A percentile compares a stretch with the other conserved stretches of the same genome.
phyloP scores from a whole-genome alignment of 2,797 vertebrate genomes.

The Bradypus variegatus region DNA sequence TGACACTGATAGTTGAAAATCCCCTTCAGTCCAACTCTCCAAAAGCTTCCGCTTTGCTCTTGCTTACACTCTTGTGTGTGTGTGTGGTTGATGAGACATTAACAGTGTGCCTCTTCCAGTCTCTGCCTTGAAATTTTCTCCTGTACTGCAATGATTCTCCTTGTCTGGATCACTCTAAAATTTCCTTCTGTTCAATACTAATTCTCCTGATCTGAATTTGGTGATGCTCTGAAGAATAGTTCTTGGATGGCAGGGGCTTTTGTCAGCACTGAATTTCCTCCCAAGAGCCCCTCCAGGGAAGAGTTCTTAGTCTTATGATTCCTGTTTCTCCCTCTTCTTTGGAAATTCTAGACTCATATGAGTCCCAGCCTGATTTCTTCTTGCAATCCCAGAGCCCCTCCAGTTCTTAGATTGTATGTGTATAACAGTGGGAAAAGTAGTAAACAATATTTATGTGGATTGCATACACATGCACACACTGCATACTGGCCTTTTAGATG shows the following conservation, averaged over 20 bases:
- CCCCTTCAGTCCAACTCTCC: neutral
- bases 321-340: neutral
- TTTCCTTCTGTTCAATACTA: neutral
- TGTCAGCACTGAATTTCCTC: neutral
- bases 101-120: neutral
- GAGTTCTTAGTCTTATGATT: neutral
- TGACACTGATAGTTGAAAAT: neutral
- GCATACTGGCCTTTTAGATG: neutral
- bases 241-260: neutral
- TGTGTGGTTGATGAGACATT: neutral
- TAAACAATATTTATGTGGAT: neutral
- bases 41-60: neutral
- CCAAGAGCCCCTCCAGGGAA: neutral
- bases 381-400: neutral
- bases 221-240: neutral
- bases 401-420: neutral
- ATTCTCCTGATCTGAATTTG: neutral
- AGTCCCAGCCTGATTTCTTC: conserved; percentile 7
- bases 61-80: neutral
- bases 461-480: neutral
- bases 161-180: neutral
- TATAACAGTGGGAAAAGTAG: neutral
- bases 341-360: neutral
- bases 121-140: neutral
- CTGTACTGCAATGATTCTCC: neutral